Evolutionary conservation across 2,888 invertebrate genomes (phyloP).

Genomic region (Pantelozetes paolii): DNA sequence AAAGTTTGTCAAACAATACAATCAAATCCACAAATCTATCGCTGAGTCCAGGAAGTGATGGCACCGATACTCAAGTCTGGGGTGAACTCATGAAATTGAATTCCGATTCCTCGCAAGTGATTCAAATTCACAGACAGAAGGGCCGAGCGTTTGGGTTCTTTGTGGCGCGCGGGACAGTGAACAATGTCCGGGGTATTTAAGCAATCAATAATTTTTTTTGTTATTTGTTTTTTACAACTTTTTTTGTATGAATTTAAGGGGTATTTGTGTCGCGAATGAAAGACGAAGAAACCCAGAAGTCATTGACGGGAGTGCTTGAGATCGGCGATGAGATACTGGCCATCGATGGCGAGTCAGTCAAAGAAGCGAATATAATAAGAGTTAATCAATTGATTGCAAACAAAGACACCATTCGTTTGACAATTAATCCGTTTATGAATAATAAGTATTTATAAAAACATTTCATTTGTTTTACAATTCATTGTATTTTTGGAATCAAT

Average conservation of each 20-base stretch:
- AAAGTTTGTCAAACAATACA: background rate
- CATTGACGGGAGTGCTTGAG: conserved; percentile 51
- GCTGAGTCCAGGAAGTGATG: background rate
- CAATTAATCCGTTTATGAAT: conserved; percentile 46
- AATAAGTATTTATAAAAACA: conserved; percentile 41
- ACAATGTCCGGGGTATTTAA: conserved; percentile 50
- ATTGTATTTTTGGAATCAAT: background rate
- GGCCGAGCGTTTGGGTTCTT: conserved; percentile 52
- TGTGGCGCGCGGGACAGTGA: conserved; percentile 51
- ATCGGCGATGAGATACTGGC: conserved; percentile 53
- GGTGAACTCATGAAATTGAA: conserved; percentile 50
- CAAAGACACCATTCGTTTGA: conserved; percentile 49
- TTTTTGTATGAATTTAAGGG: conserved; percentile 48
- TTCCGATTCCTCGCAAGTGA: conserved; percentile 51
- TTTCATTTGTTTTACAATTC: background rate
- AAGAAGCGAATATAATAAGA: conserved; percentile 50
- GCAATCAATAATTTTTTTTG: background rate
- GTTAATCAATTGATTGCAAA: conserved; percentile 51
- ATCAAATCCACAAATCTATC: background rate
- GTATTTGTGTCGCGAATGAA: conserved; percentile 52
- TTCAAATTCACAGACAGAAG: conserved; percentile 50
- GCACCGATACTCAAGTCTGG: conserved; percentile 17
- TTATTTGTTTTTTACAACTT: conserved; percentile 2
- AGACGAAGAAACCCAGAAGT: conserved; percentile 50
- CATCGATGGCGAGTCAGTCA: conserved; percentile 50